These are phyloP conservation scores for Vulpes ferrilata DNA, from an alignment of 2,113 vertebrate species.

Conservation along the genomic window DNA sequence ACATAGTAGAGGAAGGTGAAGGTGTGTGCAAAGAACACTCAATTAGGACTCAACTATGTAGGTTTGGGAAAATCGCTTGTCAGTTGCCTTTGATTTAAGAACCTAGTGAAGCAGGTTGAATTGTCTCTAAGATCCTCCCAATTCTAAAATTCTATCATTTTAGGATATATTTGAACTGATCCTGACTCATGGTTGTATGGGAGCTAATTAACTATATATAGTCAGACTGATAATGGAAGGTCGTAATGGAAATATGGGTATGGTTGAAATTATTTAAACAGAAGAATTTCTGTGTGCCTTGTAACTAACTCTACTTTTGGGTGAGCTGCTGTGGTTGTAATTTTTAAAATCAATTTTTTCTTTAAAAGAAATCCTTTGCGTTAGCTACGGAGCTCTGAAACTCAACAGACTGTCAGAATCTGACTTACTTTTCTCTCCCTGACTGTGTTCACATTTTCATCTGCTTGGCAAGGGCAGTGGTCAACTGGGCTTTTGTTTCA, in stretches of 20 bases:
- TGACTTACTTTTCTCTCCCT: conserved; percentile 43
- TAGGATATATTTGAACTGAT: conserved; percentile 23
- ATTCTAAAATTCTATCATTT: conserved; percentile 37
- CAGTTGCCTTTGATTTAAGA: conserved; percentile 17
- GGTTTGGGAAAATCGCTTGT: conserved; percentile 32
- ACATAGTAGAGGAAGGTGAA: background rate
- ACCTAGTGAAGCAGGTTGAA: conserved; percentile 1
- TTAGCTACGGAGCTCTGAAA: conserved; percentile 37
- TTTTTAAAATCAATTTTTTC: conserved; percentile 46
- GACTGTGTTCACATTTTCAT: conserved; percentile 67
- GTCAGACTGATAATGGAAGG: conserved; percentile 1
- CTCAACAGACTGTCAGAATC: conserved; percentile 24
- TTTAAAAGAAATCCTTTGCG: conserved; percentile 53
- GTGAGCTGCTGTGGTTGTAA: conserved; percentile 35
- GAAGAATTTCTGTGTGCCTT: conserved; percentile 53
- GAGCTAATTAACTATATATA: conserved; percentile 54
- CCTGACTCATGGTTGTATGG: conserved; percentile 19
- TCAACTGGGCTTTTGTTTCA: conserved; percentile 68
- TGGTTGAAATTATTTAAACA: conserved; percentile 52
- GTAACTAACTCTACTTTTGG: conserved; percentile 62
- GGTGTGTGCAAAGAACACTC: background rate
- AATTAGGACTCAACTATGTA: background rate
- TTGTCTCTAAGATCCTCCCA: background rate
- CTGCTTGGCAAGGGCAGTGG: conserved; percentile 56
- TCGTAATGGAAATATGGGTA: background rate